A percentile compares a stretch with the other conserved stretches of the same genome.
Evolutionary conservation across 92 coral and sea anemone species (phyloP).

Genomic region (Micromussa lordhowensis): DNA sequence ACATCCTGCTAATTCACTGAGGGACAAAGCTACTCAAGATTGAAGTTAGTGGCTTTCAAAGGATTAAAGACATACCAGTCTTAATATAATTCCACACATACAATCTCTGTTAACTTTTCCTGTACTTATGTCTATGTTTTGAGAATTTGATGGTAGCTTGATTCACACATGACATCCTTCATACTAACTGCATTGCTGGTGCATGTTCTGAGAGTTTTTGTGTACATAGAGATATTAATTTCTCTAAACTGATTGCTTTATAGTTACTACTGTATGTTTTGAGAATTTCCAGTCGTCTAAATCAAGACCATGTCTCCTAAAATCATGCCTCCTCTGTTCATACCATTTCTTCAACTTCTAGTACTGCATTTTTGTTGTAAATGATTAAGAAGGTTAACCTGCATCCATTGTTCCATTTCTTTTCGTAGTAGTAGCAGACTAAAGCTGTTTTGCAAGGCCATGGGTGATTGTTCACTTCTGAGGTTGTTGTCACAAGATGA

Average conservation of each 20-base stretch:
- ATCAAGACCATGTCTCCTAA: not conserved
- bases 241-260: not conserved
- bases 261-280: not conserved
- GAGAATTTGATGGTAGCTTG: not conserved
- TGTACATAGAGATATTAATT: not conserved
- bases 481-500: not conserved
- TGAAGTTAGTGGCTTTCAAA: not conserved
- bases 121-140: too few relatives aligned
- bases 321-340: not conserved
- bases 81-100: not conserved
- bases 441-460: too few relatives aligned
- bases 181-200: not conserved
- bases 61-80: too few relatives aligned
- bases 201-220: not conserved
- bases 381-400: not conserved
- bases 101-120: not conserved
- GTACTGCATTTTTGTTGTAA: not conserved
- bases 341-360: not conserved
- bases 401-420: not conserved
- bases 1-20: not conserved
- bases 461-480: not conserved
- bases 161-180: not conserved
- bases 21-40: not conserved
- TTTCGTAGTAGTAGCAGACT: not conserved
- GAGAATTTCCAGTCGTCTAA: not conserved